Evolutionary conservation across 1,140 invertebrate species (phyloP).

Genomic region (Mactra quadrangularis): DNA sequence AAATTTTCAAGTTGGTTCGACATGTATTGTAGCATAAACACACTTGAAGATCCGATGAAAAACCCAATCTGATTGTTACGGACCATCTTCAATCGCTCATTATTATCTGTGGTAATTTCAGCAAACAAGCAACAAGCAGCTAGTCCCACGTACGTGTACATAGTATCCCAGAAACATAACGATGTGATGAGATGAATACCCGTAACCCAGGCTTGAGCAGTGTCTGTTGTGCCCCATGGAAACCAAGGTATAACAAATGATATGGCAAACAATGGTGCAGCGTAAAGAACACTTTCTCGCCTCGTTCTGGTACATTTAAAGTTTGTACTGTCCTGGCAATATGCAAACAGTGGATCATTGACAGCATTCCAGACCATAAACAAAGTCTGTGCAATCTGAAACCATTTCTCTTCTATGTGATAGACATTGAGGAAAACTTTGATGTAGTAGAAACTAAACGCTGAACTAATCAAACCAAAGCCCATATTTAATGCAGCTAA

Average conservation of each 20-base stretch:
- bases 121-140: constrained; percentile 83
- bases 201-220: constrained; percentile 63
- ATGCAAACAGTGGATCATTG: constrained; percentile 84
- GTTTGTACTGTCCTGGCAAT: constrained; percentile 80
- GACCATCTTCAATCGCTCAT: constrained; percentile 79
- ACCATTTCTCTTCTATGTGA: constrained; percentile 83
- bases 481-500: constrained; percentile 70
- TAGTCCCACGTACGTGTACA: constrained; percentile 83
- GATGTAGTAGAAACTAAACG: constrained; percentile 80
- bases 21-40: constrained; percentile 71
- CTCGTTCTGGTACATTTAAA: constrained; percentile 80
- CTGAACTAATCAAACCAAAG: constrained; percentile 68
- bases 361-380: constrained; percentile 84
- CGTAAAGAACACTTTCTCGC: constrained; percentile 80
- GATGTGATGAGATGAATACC: constrained; percentile 83
- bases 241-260: constrained; percentile 84
- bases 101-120: constrained; percentile 79
- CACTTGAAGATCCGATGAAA: constrained; percentile 72
- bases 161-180: constrained; percentile 84
- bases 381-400: constrained; percentile 83
- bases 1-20: constrained; percentile 79
- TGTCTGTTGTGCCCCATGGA: constrained; percentile 75
- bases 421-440: constrained; percentile 84
- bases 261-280: constrained; percentile 82
- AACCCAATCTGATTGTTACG: constrained; percentile 78